Conservation (phyloP, 2,888 invertebrate genomes). For the Bugula neritina region DNA sequence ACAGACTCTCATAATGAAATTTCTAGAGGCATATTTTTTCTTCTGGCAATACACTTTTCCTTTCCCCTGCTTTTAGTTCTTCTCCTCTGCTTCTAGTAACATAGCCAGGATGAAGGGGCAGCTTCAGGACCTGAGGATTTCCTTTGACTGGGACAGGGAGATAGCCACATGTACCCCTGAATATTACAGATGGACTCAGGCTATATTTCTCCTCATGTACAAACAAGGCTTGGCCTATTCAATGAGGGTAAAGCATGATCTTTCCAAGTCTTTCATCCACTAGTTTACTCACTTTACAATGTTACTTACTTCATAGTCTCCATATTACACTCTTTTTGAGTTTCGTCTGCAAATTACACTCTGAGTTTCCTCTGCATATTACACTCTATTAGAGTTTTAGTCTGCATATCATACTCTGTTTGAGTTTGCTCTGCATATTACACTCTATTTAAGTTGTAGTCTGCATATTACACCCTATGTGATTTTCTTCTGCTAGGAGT, state of each 20-base stretch:
- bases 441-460: too few species aligned
- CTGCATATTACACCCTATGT: too few species aligned
- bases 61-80: too few species aligned
- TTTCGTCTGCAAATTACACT: not conserved
- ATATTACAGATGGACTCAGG: constrained; percentile 93
- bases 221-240: constrained; percentile 79
- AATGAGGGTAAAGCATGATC: constrained; percentile 61
- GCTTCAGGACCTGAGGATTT: constrained; percentile 44
- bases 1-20: too few species aligned
- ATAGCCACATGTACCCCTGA: constrained; percentile 76
- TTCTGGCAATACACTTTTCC: too few species aligned
- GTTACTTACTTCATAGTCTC: not conserved
- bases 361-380: not conserved
- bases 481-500: too few species aligned
- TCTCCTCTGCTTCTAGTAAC: constrained; percentile 45
- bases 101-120: constrained; percentile 50
- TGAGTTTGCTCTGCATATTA: too few species aligned
- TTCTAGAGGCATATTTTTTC: too few species aligned
- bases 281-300: not conserved
- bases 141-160: constrained; percentile 91
- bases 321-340: constrained; percentile 20
- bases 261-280: not conserved
- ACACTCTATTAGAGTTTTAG: too few species aligned
- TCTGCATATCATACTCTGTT: too few species aligned
- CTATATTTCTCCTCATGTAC: constrained; percentile 79